Base-by-base conservation (phyloP, 2,113 vertebrate species). In the Plotosus lineatus region DNA sequence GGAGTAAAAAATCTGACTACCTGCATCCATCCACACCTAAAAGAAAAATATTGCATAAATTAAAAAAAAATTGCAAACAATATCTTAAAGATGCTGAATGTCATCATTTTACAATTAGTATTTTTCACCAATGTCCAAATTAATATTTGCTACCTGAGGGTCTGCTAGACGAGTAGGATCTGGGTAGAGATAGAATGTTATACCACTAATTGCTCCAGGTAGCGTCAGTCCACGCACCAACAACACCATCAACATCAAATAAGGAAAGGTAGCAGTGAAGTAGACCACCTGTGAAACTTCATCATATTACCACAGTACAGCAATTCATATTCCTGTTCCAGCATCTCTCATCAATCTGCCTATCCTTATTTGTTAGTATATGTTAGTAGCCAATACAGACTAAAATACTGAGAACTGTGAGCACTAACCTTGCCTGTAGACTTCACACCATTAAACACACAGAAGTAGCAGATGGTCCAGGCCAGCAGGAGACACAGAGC, bases 211-310 rank as follows among this genome's bases (percentile, higher is more conserved):
- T 78, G 98, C 97, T 40, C 98, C 97, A 0, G 96, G 96, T 55
- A 98, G 93, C 0, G 94, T 97, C n/a, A 96, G 87, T 0, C 97
- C 97, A 66, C 97, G 95, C n/a, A 97, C 83, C 63, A 99, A 90
- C 68, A 99, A 85, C 80, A 96, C 90, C 6, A 95, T 4, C 26
- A 99, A 87, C 96, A 98, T 98, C 83, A 95, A 38, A 0, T 97
- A 99, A 0, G 97, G 98, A 77, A 99, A 99, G 0, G 95, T 97
- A 76, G 96, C 96, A 10, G 98, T 98, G 88, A 99, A 96, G 79
- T 98, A 99, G 26, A 98, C 97, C 0, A 99, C 96, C 98, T 99
- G 86, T 40, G 28, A 2, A n/a, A 76, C 17, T 51, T 1, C 10
- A 36, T 21, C 21, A 12, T 50, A 46, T 51, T 36, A 33, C 4